Evolutionary conservation across 2,797 vertebrate species (phyloP).

Genomic region (Paratrypauchen microcephalus): DNA sequence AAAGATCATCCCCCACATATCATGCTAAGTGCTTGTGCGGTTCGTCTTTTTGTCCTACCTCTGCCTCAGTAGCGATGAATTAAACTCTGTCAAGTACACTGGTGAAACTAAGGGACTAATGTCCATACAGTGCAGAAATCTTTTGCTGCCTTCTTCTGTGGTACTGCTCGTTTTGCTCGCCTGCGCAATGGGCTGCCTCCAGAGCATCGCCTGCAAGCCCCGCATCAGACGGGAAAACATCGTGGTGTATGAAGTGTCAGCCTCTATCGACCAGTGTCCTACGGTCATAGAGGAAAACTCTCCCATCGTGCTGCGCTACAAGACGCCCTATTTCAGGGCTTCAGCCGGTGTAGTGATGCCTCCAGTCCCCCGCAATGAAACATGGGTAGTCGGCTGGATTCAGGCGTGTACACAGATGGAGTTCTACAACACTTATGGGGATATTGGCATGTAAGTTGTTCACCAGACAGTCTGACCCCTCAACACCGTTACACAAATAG

Average conservation of each 20-base stretch:
- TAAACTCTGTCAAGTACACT: constrained; percentile 67
- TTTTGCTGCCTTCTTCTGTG: constrained; percentile 71
- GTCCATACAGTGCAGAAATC: constrained; percentile 73
- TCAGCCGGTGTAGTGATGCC: constrained; percentile 97
- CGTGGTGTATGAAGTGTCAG: constrained; percentile 97
- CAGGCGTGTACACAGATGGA: constrained; percentile 99
- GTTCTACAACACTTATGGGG: constrained; percentile 98
- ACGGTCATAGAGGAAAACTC: constrained; percentile 98
- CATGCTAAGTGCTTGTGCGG: constrained; percentile 52
- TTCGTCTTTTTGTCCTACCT: constrained; percentile 24
- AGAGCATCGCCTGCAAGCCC: constrained; percentile 97
- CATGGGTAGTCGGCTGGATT: constrained; percentile 99
- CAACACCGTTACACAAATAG: not conserved
- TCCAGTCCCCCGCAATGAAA: constrained; percentile 93
- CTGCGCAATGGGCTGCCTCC: constrained; percentile 93
- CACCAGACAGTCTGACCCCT: not conserved
- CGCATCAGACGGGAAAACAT: constrained; percentile 96
- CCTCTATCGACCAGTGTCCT: constrained; percentile 95
- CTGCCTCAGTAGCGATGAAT: constrained; percentile 44
- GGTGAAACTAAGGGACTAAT: constrained; percentile 77
- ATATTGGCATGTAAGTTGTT: constrained; percentile 89
- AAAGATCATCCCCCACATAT: constrained; percentile 45
- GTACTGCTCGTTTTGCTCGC: constrained; percentile 74
- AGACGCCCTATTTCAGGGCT: constrained; percentile 97
- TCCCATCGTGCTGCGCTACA: constrained; percentile 97